phyloP scores from a whole-genome alignment of 2,797 vertebrate species.

The Rhodeus uyekii region DNA sequence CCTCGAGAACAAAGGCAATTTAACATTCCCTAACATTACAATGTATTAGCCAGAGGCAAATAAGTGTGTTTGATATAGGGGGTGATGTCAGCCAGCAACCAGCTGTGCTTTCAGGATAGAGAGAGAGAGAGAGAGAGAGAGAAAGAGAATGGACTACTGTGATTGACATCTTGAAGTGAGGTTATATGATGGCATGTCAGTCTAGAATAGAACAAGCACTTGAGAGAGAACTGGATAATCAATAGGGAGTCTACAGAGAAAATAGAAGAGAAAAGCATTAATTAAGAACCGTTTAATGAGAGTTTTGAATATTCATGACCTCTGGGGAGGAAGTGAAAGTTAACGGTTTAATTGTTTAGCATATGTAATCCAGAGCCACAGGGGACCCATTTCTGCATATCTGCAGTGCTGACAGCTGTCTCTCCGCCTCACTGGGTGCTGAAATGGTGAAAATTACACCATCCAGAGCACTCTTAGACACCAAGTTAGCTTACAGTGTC shows the following conservation, averaged over 20 bases:
- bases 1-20: conserved; percentile 28
- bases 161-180: conserved; percentile 16
- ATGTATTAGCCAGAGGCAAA: conserved; percentile 14
- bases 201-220: conserved; percentile 22
- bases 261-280: not conserved
- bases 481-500: conserved; percentile 44
- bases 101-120: conserved; percentile 26
- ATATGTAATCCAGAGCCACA: conserved; percentile 41
- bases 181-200: conserved; percentile 1
- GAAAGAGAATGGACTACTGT: not conserved
- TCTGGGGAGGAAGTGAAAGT: conserved; percentile 28
- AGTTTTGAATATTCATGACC: conserved; percentile 40
- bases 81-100: conserved; percentile 41
- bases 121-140: not conserved
- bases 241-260: conserved; percentile 2
- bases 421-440: conserved; percentile 51
- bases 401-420: conserved; percentile 46
- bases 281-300: conserved; percentile 12
- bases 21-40: conserved; percentile 20
- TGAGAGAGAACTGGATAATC: conserved; percentile 16
- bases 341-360: conserved; percentile 37
- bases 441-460: conserved; percentile 39
- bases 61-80: conserved; percentile 10
- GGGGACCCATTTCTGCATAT: conserved; percentile 19
- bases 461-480: conserved; percentile 35